Base-by-base conservation (phyloP, 2,888 invertebrate species). In the Rhingia rostrata region DNA sequence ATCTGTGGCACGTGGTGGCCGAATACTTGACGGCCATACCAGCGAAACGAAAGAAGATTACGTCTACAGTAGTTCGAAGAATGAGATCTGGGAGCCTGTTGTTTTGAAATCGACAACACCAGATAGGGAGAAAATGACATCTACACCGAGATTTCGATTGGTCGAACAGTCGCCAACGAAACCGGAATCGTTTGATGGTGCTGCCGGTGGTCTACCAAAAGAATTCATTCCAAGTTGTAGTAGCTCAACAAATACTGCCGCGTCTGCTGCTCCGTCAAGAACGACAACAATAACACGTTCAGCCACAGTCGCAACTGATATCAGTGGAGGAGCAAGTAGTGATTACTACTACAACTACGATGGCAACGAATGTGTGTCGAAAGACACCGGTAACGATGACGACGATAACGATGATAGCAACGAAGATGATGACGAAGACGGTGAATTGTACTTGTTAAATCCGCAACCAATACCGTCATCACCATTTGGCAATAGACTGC, bases 41-140 rank as follows among this genome's bases (percentile, higher is more conserved):
- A 93, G 94, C 61, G 95, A 95, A 90, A 94, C 94, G 45, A 94
- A 95, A 90, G 95, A 95, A 88, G 94, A 95, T 89, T 95, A 95
- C 89, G 94, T 93, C 88, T 95, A 94, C 89, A 93, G 94, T 56
- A 94, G 94, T 88, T 93, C 94, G 58, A 93, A 94, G 63, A 94
- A 94, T 85, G 95, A 95, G 90, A 93, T 94, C 84, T 94, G 94
- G 93, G 94, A 94, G 88, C 94, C 94, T 7, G 89, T 84, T 1
- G 39, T 33, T 54, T 12, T 33, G n/a, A 64, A 69, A 14, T 41
- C 22, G 22, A 22, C 22, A 22, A 22, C 22, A 2, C 45, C 53
- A 0, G 61, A 69, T 4, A 49, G 43, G 4, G 74, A 80, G 14
- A 61, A 58, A 37, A 80, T 84, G 84, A 33, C 74, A 14, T 41